Base-by-base conservation (phyloP, 2,113 vertebrate species). In the Artemisiospiza belli region DNA sequence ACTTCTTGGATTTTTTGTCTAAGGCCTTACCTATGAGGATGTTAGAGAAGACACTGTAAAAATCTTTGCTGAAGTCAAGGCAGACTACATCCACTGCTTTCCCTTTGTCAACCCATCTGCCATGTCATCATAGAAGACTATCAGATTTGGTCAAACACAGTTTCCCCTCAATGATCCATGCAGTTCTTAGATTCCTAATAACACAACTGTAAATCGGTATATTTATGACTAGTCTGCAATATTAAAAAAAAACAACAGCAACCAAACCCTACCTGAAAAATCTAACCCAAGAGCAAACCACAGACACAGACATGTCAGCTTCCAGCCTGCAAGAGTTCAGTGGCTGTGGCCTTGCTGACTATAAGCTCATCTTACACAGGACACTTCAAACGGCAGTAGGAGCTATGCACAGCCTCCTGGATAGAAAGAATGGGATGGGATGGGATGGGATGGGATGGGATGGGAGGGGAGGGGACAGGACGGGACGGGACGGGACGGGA, bases 331-430 rank as follows among this genome's bases (percentile, higher is more conserved):
- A 46, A 43, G 17, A 44, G 24, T 35, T 83, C 37, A 72, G 23
- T 31, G 19, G 15, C 46, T 1, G 0, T 23, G 10, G 8, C 11
- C 52, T 66, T 11, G 3, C 15, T 75, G 27, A 13, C 28, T 49
- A 5, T 11, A n/a, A 62, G 14, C 10, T 77, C 49, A 69, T 57
- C 27, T 24, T 22, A 37, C 3, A 23, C 3, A 39, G 2, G 5
- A 57, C 10, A 54, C 17, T 6, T 10, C n/a, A 41, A 16, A 44
- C 8, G 8, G 21, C 44, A 44, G 6, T 0, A 3, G 76, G 16
- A 64, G 19, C 19, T 41, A 22, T 3, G 19, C 2, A 5, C 16
- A 33, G 23, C 19, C 12, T 72, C 57, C 20, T 90, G 70, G 41
- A 55, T 1, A 28, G 58, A 63, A 54, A 28, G 52, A 16, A 52